Conservation (phyloP, 2,113 vertebrate species). For the Cathartes aura region DNA sequence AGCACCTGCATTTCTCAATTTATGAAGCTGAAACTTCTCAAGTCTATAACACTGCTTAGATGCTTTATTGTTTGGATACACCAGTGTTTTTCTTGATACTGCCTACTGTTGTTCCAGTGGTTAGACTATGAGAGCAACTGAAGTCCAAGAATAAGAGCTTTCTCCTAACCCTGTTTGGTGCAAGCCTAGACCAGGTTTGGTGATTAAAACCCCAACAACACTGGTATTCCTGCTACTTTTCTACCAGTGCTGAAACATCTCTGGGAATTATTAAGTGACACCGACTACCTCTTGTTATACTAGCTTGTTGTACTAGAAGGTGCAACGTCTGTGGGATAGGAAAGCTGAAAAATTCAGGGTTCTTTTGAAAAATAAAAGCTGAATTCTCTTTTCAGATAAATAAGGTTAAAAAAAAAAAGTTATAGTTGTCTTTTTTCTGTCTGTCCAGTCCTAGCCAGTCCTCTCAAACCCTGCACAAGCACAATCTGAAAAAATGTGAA, state of each 20-base stretch:
- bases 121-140: background rate
- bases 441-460: background rate
- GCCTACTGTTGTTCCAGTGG: background rate
- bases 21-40: background rate
- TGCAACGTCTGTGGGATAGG: background rate
- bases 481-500: background rate
- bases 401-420: accelerated
- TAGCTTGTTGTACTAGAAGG: background rate
- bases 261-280: background rate
- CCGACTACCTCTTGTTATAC: background rate
- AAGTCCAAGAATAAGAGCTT: background rate
- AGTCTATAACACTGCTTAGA: background rate
- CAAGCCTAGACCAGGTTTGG: background rate
- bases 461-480: background rate
- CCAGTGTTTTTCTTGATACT: background rate
- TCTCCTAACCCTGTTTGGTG: background rate
- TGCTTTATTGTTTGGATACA: background rate
- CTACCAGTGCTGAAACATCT: background rate
- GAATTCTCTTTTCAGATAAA: background rate
- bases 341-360: background rate
- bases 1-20: background rate
- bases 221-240: background rate
- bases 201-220: background rate
- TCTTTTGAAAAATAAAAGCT: background rate
- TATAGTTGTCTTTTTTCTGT: accelerated